Evolutionary conservation across 1,140 invertebrate genomes (phyloP).

Genomic region (Melanaphis sacchari): DNA sequence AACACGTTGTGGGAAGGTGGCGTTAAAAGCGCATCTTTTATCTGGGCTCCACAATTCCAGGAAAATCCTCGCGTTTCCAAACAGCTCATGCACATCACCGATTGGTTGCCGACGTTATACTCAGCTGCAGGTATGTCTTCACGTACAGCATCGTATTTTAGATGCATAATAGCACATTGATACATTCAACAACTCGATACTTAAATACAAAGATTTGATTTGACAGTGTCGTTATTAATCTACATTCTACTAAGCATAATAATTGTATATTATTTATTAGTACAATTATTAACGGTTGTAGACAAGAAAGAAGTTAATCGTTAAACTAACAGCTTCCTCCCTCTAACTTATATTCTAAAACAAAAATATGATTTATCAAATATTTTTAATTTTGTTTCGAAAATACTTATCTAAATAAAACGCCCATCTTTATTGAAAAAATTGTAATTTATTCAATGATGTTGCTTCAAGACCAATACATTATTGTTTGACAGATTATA

Average conservation of each 20-base stretch:
- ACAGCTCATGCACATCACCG: conserved; percentile 72
- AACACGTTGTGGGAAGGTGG: conserved; percentile 76
- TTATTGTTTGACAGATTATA: neutral
- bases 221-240: neutral
- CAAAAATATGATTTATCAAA: neutral
- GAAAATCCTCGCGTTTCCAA: conserved; percentile 65
- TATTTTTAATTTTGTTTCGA: neutral
- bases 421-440: neutral
- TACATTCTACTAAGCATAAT: neutral
- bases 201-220: neutral
- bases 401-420: neutral
- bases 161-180: neutral
- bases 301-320: neutral
- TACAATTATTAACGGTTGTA: neutral
- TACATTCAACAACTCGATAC: neutral
- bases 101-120: conserved; percentile 77
- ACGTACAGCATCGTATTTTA: neutral
- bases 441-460: neutral
- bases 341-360: neutral
- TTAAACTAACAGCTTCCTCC: neutral
- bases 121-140: conserved; percentile 63
- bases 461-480: neutral
- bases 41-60: conserved; percentile 71
- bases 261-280: neutral
- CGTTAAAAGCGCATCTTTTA: conserved; percentile 70